Base-by-base conservation (phyloP, 2,888 invertebrate genomes). In the Pristionchus japonicus region DNA sequence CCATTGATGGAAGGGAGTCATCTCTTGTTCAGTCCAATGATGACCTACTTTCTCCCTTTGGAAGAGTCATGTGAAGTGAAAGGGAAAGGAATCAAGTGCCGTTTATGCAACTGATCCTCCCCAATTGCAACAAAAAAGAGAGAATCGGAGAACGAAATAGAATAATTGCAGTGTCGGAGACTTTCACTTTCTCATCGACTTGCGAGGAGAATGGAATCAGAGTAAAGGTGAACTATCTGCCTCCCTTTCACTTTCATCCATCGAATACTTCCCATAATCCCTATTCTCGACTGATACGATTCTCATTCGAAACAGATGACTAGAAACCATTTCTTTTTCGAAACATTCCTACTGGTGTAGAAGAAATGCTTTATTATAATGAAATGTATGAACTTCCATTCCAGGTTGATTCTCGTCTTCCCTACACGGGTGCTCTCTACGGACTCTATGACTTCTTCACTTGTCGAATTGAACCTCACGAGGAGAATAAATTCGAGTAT, bases 401-500 rank as follows among this genome's bases (percentile, higher is more conserved):
- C 27, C 61, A 88, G 88, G 85, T 91, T 7, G 90, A 94, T 13
- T 92, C 93, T 15, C 91, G 92, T 77, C 92, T 94, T 74, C 94
- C 94, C 0, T 94, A 94, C 88, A 93, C 94, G 15, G 94, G 94
- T 49, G 94, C 94, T 11, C 90, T 94, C n/a, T 94, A 94, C 87
- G 94, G 94, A 17, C 92, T 94, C 40, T 94, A 94, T 89, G 94
- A 94, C 88, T 94, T 93, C 89, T 94, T 94, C 90, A 93, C 94
- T 13, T 94, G 94, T 83, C 89, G 94, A 47, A 85, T 93, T 13
- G 94, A 94, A 88, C 94, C 94, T 27, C 92, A 92, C 86, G 93
- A 93, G 85, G 77, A 91, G 34, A 92, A 88, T 11, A 88, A 91
- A 3, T 94, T 94, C 84, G 91, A 92, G 40, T 91, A 92, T 88